These are phyloP conservation scores for Amphilophus citrinellus DNA, from an alignment of 2,113 vertebrate species.

Conservation along the genomic window DNA sequence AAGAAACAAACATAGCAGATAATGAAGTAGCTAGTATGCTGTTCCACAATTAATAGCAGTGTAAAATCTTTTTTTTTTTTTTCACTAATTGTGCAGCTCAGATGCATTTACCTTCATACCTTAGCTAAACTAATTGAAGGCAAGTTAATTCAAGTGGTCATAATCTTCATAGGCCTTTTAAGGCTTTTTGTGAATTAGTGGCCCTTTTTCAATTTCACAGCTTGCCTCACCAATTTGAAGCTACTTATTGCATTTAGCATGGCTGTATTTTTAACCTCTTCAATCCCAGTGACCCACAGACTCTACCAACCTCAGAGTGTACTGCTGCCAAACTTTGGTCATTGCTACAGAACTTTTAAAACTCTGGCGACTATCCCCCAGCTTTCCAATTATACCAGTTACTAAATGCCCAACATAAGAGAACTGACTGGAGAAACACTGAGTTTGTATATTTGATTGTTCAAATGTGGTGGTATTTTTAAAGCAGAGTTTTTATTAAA, in stretches of 20 bases:
- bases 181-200: slow-evolving; percentile 54
- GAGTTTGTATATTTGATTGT: background rate
- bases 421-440: background rate
- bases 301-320: background rate
- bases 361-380: background rate
- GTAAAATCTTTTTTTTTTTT: background rate
- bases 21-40: slow-evolving; percentile 18
- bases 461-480: background rate
- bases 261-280: slow-evolving; percentile 43
- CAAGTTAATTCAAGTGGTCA: slow-evolving; percentile 63
- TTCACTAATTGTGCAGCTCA: background rate
- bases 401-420: background rate
- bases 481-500: too few species aligned
- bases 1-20: slow-evolving; percentile 31
- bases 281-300: slow-evolving; percentile 9
- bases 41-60: slow-evolving; percentile 7
- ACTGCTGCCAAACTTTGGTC: slow-evolving; percentile 2
- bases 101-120: slow-evolving; percentile 25
- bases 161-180: slow-evolving; percentile 59
- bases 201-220: slow-evolving; percentile 68
- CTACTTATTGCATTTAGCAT: slow-evolving; percentile 47
- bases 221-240: slow-evolving; percentile 57
- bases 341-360: background rate
- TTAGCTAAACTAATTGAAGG: slow-evolving; percentile 63
- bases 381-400: background rate